Evolutionary conservation across 2,888 invertebrate genomes (phyloP).

Genomic region (Auanema freiburgensis): DNA sequence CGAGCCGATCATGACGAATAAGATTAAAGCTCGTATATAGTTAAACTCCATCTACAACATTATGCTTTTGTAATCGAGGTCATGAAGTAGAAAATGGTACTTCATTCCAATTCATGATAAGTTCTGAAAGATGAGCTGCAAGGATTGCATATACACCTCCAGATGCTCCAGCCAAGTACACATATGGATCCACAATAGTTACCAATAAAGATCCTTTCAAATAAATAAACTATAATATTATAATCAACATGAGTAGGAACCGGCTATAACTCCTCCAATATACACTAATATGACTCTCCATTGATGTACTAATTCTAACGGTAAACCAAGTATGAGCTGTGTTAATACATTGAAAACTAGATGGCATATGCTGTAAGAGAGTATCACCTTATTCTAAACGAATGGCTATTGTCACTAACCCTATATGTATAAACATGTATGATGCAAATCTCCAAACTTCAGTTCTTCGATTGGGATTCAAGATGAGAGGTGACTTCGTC

Average conservation of each 20-base stretch:
- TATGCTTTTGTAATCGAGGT: not conserved
- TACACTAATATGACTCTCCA: conserved; percentile 78
- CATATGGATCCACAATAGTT: conserved; percentile 68
- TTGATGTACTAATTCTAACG: conserved; percentile 91
- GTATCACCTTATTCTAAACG: not conserved
- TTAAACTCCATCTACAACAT: conserved; percentile 69
- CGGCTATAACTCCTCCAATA: conserved; percentile 66
- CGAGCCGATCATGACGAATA: conserved; percentile 78
- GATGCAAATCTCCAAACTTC: conserved; percentile 91
- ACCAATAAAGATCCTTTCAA: conserved; percentile 67
- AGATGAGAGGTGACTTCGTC: conserved; percentile 79
- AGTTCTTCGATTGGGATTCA: conserved; percentile 81
- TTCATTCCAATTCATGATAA: conserved; percentile 78
- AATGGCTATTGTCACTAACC: conserved; percentile 64
- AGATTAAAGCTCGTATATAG: conserved; percentile 86
- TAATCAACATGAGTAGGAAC: conserved; percentile 37
- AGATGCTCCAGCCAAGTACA: conserved; percentile 83
- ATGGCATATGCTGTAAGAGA: conserved; percentile 76
- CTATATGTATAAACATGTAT: conserved; percentile 75
- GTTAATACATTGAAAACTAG: conserved; percentile 86
- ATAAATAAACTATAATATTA: not conserved
- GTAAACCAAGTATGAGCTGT: conserved; percentile 88
- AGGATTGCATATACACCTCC: conserved; percentile 87
- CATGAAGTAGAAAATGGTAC: not conserved
- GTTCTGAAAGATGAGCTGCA: conserved; percentile 83